Conservation (phyloP, 1,140 invertebrate species). For the Listronotus oregonensis region DNA sequence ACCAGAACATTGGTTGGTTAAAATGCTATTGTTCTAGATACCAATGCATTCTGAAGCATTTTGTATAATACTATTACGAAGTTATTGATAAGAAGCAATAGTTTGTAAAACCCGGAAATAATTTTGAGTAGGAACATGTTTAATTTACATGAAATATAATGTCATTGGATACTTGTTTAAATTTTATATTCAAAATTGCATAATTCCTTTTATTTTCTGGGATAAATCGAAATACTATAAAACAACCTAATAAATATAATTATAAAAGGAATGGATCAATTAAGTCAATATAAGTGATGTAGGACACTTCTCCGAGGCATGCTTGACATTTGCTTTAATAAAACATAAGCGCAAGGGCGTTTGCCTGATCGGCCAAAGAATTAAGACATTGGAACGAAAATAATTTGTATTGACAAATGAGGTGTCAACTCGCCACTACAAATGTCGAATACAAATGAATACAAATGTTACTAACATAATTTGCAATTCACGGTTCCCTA, state of each 20-base stretch:
- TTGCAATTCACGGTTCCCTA: conserved; percentile 46
- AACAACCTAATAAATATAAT: conserved; percentile 5
- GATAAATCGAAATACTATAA: background rate
- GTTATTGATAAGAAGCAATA: too few species aligned
- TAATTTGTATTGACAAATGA: conserved; percentile 53
- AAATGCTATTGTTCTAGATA: too few species aligned
- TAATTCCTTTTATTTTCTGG: background rate
- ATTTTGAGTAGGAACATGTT: too few species aligned
- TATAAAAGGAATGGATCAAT: conserved; percentile 24
- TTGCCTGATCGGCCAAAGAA: conserved; percentile 1
- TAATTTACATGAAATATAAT: too few species aligned
- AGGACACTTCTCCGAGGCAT: conserved; percentile 15
- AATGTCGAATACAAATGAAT: conserved; percentile 50
- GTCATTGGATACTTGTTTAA: too few species aligned
- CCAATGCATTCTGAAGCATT: too few species aligned
- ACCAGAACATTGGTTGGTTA: too few species aligned
- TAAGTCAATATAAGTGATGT: conserved; percentile 20
- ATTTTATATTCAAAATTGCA: too few species aligned
- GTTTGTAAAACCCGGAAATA: too few species aligned
- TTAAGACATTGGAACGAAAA: conserved; percentile 40
- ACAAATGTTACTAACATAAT: conserved; percentile 35
- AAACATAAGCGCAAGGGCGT: conserved; percentile 34
- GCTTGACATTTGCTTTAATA: conserved; percentile 22
- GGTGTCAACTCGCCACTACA: conserved; percentile 49
- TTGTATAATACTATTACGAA: too few species aligned